phyloP scores from a whole-genome alignment of 2,888 invertebrate genomes.

The Phania funesta region DNA sequence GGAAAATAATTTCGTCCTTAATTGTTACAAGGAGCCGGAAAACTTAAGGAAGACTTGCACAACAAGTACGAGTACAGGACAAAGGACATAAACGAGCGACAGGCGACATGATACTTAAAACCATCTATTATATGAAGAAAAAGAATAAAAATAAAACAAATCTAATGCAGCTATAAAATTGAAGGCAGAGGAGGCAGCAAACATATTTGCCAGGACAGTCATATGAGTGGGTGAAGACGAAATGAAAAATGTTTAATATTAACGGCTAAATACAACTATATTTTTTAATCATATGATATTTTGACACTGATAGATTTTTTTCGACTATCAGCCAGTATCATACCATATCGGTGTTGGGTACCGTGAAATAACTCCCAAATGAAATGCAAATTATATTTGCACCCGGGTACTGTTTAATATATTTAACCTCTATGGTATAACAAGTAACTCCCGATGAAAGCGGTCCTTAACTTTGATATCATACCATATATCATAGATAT shows the following conservation, averaged over 20 bases:
- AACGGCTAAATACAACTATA: background rate
- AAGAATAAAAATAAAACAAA: conserved; percentile 10
- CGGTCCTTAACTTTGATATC: too few relatives aligned
- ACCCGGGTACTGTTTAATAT: too few relatives aligned
- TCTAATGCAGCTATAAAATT: background rate
- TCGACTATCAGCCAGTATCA: too few relatives aligned
- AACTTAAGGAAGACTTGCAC: conserved; percentile 42
- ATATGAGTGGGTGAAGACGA: background rate
- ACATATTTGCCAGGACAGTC: background rate
- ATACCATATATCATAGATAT: too few relatives aligned
- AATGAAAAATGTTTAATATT: background rate
- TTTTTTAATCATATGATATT: background rate
- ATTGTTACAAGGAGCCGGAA: conserved; percentile 41
- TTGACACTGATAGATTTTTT: too few relatives aligned
- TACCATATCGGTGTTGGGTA: too few relatives aligned
- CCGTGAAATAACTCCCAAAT: too few relatives aligned
- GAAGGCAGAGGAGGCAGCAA: background rate
- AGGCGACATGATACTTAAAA: conserved; percentile 56
- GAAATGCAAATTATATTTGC: too few relatives aligned
- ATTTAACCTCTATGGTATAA: too few relatives aligned
- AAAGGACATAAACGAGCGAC: conserved; percentile 43
- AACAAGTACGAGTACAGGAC: conserved; percentile 8
- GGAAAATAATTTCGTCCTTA: conserved; percentile 38
- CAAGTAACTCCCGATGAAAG: too few relatives aligned
- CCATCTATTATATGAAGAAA: conserved; percentile 19